Evolutionary conservation across 2,888 invertebrate genomes (phyloP), one percentile per base, ranked within the genome.

Genomic region (Eudemis profundana): DNA sequence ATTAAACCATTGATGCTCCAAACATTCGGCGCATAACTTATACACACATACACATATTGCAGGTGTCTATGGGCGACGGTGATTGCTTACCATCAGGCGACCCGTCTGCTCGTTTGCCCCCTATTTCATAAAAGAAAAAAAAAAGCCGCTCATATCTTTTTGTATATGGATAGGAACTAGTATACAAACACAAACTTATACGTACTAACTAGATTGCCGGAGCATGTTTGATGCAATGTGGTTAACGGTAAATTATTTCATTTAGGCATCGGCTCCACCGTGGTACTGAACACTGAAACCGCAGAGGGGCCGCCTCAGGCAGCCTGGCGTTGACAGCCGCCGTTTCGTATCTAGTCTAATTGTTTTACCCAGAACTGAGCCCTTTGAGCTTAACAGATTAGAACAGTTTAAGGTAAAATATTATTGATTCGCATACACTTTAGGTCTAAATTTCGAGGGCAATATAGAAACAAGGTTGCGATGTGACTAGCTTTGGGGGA

Each of bases 311-410:
- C n/a, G 64, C 60, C 53, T 15, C 46, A 33, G 60, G 65, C 65
- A 40, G 46, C 60, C 65, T 65, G 65, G 59, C 65, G 60, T 65
- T 60, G 65, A 60, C 57, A 57, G 57, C 49, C 56, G 33, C 63
- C 50, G 64, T 40, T 56, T 56, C 49, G 53, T 17, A 33, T 57
- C 33, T 42, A 42, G 23, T 50, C 44, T 64, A 64, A 64, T 64
- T 64, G 57, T 57, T 64, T 59, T 59, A 64, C 57, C 64, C 44
- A 59, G 57, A 61, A 44, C 64, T 50, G 57, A 64, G 36, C 38
- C 57, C 64, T 51, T 64, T 51, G 50, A 50, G 57, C 64, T 64
- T 64, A 57, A 40, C 33, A 36, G 50, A 64, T 59, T 59, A 46
- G 23, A 64, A 64, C 23, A 17, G 44, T 44, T 44, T 23, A 4